Evolutionary conservation across 2,888 invertebrate genomes (phyloP), one percentile per base, ranked within the genome.

Genomic region (Hypomecis punctinalis): DNA sequence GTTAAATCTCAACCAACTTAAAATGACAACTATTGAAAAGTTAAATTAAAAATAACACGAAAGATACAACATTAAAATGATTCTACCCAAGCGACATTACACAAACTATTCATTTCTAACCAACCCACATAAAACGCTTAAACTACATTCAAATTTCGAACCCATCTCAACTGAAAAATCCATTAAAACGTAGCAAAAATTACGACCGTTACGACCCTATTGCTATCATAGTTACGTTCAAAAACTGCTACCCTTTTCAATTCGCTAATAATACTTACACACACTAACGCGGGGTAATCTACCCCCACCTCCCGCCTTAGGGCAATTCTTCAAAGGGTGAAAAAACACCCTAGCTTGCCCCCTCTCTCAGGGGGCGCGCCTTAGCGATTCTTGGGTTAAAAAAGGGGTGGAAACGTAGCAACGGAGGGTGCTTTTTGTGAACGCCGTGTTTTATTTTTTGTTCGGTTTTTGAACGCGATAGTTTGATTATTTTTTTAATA

Each of bases 311-410:
- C 85, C 81, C 83, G 90, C 90, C 90, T 90, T 90, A 83, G 90
- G 90, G 90, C 90, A 90, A 91, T 92, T 92, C 91, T 92, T 92
- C 91, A 91, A 91, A 91, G 91, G 92, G 92, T 87, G 91, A 90
- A 92, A 92, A 92, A 92, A 92, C 86, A 86, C 83, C 74, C 68
- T 60, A 53, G 42, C 36, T 63, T 71, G 72, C 71, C 63, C 77
- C 78, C 77, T 79, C 82, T 72, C 76, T 78, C 74, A 67, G 73
- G 76, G 81, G 79, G 80, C 86, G 89, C 91, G 90, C 91, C 92
- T 91, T 91, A 86, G 88, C 85, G 84, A 89, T 90, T 93, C 92
- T 92, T 91, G 90, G 91, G 91, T 84, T 89, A 90, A 91, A 92
- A 92, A 92, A 89, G 89, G 92, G 92, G 91, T 84, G 90, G 91